phyloP scores from a whole-genome alignment of 2,797 vertebrate genomes.

The Aplochiton taeniatus region DNA sequence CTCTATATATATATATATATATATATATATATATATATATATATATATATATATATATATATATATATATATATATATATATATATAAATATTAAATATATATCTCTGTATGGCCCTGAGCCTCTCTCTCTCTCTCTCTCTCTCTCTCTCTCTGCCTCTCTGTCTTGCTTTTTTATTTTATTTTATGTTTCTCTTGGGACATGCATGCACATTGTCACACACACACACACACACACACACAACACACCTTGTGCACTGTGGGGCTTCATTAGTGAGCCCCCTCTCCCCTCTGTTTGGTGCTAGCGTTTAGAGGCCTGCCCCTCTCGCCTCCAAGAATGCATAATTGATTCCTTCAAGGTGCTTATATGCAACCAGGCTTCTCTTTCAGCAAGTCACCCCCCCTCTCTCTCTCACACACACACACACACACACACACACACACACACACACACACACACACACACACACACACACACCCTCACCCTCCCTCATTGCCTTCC shows the following conservation, averaged over 20 bases:
- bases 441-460: too few relatives aligned
- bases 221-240: slow-evolving; percentile 16
- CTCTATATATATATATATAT: too few relatives aligned
- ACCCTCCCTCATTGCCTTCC: slow-evolving; percentile 50
- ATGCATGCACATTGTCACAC: not conserved
- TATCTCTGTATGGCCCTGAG: too few relatives aligned
- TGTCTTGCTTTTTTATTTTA: not conserved
- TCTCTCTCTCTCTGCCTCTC: slow-evolving; percentile 30
- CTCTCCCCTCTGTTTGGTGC: slow-evolving; percentile 74
- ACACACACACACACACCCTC: too few relatives aligned
- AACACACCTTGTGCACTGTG: slow-evolving; percentile 48
- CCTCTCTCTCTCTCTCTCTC: not conserved
- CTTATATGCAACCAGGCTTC: slow-evolving; percentile 52
- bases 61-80: too few relatives aligned
- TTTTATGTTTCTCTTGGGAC: not conserved
- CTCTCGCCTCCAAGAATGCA: slow-evolving; percentile 75
- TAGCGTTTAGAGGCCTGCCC: slow-evolving; percentile 69
- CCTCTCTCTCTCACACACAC: slow-evolving; percentile 24
- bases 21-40: too few relatives aligned
- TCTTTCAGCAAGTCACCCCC: slow-evolving; percentile 50
- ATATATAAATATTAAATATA: too few relatives aligned
- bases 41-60: too few relatives aligned
- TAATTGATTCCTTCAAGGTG: slow-evolving; percentile 81
- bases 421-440: too few relatives aligned
- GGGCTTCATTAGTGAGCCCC: slow-evolving; percentile 75